Evolutionary conservation across 2,888 invertebrate genomes (phyloP), one percentile per base, ranked within the genome.

Genomic region (Parascotia fuliginaria): DNA sequence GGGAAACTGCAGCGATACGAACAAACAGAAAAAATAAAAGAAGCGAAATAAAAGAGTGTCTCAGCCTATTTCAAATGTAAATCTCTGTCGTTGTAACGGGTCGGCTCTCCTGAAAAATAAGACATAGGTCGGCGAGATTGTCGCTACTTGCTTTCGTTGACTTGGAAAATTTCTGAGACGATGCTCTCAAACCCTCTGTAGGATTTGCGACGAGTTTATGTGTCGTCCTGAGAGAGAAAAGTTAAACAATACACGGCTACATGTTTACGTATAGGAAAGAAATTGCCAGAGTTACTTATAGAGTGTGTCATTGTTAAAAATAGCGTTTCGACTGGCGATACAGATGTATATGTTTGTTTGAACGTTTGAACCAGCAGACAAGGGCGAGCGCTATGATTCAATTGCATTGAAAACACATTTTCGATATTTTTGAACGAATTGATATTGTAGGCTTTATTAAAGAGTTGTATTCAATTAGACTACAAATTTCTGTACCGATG

Each of bases 21-120:
- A 70, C 59, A 64, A 65, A 69, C 63, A 73, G 52, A 78, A 79
- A 79, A 83, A 84, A 77, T 76, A 83, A 80, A 81, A 77, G 65
- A 55, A 72, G 64, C 67, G 66, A 80, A 84, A 88, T 83, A 85
- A 84, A 85, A 83, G 77, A 80, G 79, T 76, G 75, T 76, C 77
- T 81, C 79, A 75, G 82, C 82, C 83, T 83, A 84, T 84, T 88
- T 84, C 81, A 82, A 88, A 89, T 88, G 87, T 87, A 89, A 89
- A 89, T 89, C 85, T 85, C 77, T 77, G 81, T 73, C 83, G 81
- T 78, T 82, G 87, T 87, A 87, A 85, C 83, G 85, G 82, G 82
- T 78, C 81, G 79, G 67, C 76, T 83, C 77, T 77, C 70, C 76
- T 77, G 81, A 82, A 85, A 83, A 87, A 87, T 85, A 87, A 88